Evolutionary conservation across 2,888 invertebrate species (phyloP).

Genomic region (Globia sparganii): DNA sequence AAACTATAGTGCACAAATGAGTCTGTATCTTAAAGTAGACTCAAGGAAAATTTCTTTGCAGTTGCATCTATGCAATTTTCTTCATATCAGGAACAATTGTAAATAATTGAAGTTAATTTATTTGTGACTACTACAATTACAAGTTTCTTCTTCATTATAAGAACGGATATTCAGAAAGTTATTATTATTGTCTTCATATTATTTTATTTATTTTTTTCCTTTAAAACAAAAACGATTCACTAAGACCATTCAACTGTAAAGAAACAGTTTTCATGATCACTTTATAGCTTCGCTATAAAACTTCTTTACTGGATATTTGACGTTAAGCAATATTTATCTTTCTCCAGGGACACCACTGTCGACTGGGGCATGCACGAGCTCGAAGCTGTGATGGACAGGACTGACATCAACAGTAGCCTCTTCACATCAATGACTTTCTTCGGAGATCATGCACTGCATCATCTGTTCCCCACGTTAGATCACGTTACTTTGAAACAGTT

Average conservation of each 20-base stretch:
- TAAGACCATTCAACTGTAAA: neutral
- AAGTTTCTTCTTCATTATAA: neutral
- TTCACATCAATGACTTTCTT: constrained; percentile 93
- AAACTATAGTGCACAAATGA: neutral
- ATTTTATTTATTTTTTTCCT: neutral
- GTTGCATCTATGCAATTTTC: neutral
- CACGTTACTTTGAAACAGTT: constrained; percentile 92
- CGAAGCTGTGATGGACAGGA: constrained; percentile 93
- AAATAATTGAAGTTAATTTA: neutral
- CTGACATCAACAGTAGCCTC: constrained; percentile 91
- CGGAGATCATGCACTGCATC: constrained; percentile 95
- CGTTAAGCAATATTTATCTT: constrained; percentile 8
- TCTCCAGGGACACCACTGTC: constrained; percentile 82
- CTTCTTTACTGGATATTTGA: constrained; percentile 19
- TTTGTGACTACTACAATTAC: neutral
- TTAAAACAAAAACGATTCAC: constrained; percentile 9
- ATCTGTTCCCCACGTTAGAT: constrained; percentile 95
- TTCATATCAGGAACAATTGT: neutral
- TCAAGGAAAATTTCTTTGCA: neutral
- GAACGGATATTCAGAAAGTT: neutral
- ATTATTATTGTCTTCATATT: neutral
- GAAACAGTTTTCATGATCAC: constrained; percentile 11
- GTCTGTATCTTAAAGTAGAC: neutral
- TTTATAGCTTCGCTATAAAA: constrained; percentile 19
- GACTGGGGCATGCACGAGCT: constrained; percentile 95